Base-by-base conservation (phyloP, 1,140 invertebrate genomes). In the Pseudomyrmex dendroicus region DNA sequence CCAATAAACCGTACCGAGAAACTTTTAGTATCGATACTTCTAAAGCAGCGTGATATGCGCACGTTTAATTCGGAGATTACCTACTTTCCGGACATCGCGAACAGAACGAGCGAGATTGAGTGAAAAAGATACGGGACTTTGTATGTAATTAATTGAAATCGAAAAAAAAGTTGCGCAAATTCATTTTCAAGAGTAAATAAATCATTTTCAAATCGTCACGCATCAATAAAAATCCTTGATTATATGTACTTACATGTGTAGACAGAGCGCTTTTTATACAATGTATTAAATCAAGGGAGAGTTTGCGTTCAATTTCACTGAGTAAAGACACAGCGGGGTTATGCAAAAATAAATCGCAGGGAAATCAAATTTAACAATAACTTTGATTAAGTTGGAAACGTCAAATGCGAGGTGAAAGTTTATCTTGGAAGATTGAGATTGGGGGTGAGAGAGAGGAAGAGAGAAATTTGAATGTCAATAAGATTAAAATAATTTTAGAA, bases 401-500 rank as follows among this genome's bases (percentile, higher is more conserved):
- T 61, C 17, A 61, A 54, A 73, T 44, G 48, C 3, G 46, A 64
- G 0, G 54, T 67, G 17, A 77, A 50, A 13, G 35, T 57, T 78
- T 56, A 78, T 68, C 50, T 78, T 78, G 17, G 13, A 66, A 67
- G 35, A 77, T 67, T 44, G 63, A 67, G 50, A 67, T 67, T 77
- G 74, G 13, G 2, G 35, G 5, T 5, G 35, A 35, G 5, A 35
- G 35, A 35, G 5, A 35, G 5, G 5, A 0, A 35, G 35, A 66
- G 22, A 68, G 63, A 67, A 52, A 68, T 78, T 78, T 78, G 13
- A 57, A 57, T 78, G 35, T 56, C 52, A 64, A 66, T 52, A 64
- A 12, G 20, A 78, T 78, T 78, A 78, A 78, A 78, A 78, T 77
- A 67, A 66, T 17, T 77, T 35, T 56, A 52, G 3, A 66, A 4